phyloP scores from a whole-genome alignment of 1,140 invertebrate species.

The Bombus impatiens region DNA sequence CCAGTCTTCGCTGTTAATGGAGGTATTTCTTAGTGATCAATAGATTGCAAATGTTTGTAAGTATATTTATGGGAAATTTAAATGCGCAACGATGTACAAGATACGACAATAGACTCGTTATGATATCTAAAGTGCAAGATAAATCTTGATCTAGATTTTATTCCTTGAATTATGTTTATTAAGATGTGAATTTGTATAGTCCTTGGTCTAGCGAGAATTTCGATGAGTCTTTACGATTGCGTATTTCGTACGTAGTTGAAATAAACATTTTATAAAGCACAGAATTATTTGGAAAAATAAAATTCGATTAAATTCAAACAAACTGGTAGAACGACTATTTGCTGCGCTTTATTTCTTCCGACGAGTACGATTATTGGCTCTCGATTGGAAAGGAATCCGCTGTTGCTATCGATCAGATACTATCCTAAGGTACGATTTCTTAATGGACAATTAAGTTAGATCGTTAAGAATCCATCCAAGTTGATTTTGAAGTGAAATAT shows the following conservation, averaged over 20 bases:
- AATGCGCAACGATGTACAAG: neutral
- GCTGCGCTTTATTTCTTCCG: neutral
- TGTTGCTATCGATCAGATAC: neutral
- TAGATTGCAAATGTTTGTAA: neutral
- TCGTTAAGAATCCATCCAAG: neutral
- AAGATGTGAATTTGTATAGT: neutral
- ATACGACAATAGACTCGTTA: neutral
- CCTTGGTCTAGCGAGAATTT: neutral
- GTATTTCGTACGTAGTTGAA: too few species aligned
- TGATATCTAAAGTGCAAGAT: neutral
- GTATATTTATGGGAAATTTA: neutral
- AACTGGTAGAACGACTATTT: neutral
- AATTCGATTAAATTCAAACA: slow-evolving; percentile 18
- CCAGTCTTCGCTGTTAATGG: too few species aligned
- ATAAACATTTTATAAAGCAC: neutral
- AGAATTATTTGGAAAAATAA: neutral
- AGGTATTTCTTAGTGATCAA: too few species aligned
- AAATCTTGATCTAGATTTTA: neutral
- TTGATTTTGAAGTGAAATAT: neutral
- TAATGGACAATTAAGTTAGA: slow-evolving; percentile 17
- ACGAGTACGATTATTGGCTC: neutral
- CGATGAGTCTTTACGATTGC: neutral
- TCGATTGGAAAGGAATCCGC: slow-evolving; percentile 5
- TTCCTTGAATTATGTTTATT: neutral
- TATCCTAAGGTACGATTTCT: neutral